A percentile compares a stretch with the other conserved stretches of the same genome.
These are phyloP conservation scores for Lethrus apterus DNA, from an alignment of 1,140 invertebrate species.

Conservation along the genomic window DNA sequence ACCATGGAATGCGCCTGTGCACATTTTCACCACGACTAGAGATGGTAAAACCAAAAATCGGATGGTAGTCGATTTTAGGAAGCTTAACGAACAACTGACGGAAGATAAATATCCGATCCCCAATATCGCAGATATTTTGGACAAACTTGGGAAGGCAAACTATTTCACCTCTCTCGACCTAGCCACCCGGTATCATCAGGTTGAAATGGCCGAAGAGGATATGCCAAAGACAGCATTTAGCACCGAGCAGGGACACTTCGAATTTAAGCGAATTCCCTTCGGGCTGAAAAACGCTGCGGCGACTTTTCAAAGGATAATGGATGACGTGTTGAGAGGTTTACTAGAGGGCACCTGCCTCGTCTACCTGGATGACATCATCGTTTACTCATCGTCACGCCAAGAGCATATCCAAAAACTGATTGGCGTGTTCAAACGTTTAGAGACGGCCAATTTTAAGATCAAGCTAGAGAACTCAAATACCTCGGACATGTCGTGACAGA, in stretches of 20 bases:
- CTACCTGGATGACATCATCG: slow-evolving; percentile 23
- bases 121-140: slow-evolving; percentile 42
- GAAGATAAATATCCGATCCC: slow-evolving; percentile 45
- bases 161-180: slow-evolving; percentile 43
- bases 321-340: slow-evolving; percentile 36
- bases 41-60: slow-evolving; percentile 29
- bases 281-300: slow-evolving; percentile 40
- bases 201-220: slow-evolving; percentile 17
- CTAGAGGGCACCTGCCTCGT: slow-evolving; percentile 23
- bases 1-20: too few relatives aligned
- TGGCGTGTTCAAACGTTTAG: slow-evolving; percentile 7
- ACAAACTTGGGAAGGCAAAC: slow-evolving; percentile 34
- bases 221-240: slow-evolving; percentile 40
- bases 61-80: slow-evolving; percentile 32
- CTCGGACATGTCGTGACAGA: slow-evolving; percentile 38
- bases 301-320: slow-evolving; percentile 43
- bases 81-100: slow-evolving; percentile 31
- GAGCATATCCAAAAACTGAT: slow-evolving; percentile 15
- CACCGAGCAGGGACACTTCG: slow-evolving; percentile 35
- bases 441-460: slow-evolving; percentile 14
- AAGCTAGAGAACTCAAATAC: slow-evolving; percentile 31
- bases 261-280: slow-evolving; percentile 38
- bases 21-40: background rate
- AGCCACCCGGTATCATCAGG: slow-evolving; percentile 43
- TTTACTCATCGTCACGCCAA: slow-evolving; percentile 17